Conservation (phyloP, 2,888 invertebrate genomes). For the Andricus quercusramuli region DNA sequence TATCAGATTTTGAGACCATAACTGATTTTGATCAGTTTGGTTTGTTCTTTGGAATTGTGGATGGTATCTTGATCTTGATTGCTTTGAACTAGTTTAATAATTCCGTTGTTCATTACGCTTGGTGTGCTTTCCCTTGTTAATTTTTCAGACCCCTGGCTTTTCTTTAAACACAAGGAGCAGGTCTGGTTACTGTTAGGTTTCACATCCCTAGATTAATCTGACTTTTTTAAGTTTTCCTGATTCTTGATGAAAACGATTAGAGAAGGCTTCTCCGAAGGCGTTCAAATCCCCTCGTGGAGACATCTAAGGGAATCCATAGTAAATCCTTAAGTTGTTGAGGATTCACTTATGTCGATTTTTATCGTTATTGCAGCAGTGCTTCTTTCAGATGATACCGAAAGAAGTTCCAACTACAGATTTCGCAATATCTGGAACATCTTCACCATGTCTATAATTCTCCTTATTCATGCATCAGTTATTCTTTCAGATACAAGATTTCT, state of each 20-base stretch:
- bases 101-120: no score
- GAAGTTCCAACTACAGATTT: no score
- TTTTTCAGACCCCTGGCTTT: no score
- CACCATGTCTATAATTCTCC: no score
- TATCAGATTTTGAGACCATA: not conserved
- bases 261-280: not conserved
- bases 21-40: not conserved
- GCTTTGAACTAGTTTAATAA: not conserved
- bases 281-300: not conserved
- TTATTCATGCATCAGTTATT: no score
- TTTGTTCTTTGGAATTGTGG: not conserved
- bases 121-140: no score
- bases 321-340: not conserved
- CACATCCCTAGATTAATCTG: not conserved
- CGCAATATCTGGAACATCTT: no score
- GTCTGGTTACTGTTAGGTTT: no score
- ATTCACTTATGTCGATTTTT: not conserved
- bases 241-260: not conserved
- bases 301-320: not conserved
- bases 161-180: no score
- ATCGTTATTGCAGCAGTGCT: not conserved
- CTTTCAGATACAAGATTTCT: no score
- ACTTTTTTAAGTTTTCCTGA: not conserved
- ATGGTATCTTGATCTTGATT: not conserved
- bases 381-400: no score